A percentile compares a stretch with the other conserved stretches of the same genome.
These are phyloP conservation scores for Ricordea florida DNA, from an alignment of 92 coral and sea anemone genomes.

Conservation along the genomic window DNA sequence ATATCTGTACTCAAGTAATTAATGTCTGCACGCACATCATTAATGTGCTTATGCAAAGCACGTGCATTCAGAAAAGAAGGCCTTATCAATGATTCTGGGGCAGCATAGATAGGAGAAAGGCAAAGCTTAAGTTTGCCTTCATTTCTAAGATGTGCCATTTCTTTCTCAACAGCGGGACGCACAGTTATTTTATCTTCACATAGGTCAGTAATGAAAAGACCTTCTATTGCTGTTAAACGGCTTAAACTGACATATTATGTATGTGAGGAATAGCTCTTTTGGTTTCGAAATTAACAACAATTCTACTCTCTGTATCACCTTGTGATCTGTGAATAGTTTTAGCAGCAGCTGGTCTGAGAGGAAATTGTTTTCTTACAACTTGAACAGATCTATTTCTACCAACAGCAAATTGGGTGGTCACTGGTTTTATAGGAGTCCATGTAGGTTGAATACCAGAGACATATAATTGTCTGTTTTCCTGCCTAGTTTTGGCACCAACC, in stretches of 20 bases:
- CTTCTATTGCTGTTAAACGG: constrained; percentile 64
- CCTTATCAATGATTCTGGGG: constrained; percentile 34
- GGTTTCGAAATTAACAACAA: constrained; percentile 65
- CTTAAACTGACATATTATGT: constrained; percentile 77
- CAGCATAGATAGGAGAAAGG: constrained; percentile 52
- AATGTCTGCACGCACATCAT: constrained; percentile 22
- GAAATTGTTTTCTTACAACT: constrained; percentile 55
- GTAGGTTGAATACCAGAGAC: constrained; percentile 28
- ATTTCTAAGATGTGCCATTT: constrained; percentile 60
- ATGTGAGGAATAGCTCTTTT: constrained; percentile 73
- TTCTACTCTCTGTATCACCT: constrained; percentile 40
- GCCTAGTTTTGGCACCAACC: constrained; percentile 47
- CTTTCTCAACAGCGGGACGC: constrained; percentile 62
- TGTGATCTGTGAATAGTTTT: constrained; percentile 37
- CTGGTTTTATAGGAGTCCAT: constrained; percentile 48
- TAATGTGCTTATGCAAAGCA: constrained; percentile 54
- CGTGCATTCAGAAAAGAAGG: constrained; percentile 57
- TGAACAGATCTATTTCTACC: constrained; percentile 45
- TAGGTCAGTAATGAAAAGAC: constrained; percentile 25
- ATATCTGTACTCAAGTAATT: constrained; percentile 30
- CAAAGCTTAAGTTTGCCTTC: constrained; percentile 54
- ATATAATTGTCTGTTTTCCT: constrained; percentile 35
- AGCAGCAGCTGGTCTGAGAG: constrained; percentile 44
- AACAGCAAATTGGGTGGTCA: constrained; percentile 46
- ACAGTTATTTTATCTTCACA: constrained; percentile 76